Evolutionary conservation across 92 coral and sea anemone species (phyloP), one percentile per base, ranked within the genome.

Genomic region (Desmophyllum pertusum): DNA sequence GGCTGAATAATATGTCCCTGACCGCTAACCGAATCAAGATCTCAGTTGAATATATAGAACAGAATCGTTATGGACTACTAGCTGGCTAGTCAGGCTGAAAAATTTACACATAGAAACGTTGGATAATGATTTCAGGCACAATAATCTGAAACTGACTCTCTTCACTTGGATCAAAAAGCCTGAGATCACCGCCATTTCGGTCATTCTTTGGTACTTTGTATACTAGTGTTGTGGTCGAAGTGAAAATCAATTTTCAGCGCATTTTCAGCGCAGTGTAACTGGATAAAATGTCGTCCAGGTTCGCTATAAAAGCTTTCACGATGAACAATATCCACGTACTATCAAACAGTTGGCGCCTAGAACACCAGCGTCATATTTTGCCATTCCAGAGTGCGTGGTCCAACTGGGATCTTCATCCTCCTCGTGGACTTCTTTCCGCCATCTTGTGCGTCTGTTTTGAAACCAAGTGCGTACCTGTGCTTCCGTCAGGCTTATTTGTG

Each of bases 381-480:
- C 30, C 13, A 66, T 52, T 23, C 82, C 80, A 39, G 70, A 37
- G 77, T 68, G 85, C 9, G 84, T 77, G 75, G 50, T 87, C 91
- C 94, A 88, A 41, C 73, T 81, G 41, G 88, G 80, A 9, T 82
- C 86, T 5, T 87, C 92, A 10, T 83, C 91, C 29, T 86, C 94
- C 38, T 89, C 92, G 45, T 91, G 98, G 6, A 85, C 89, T 66
- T 94, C 98, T 53, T 94, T 94, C 71, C 98, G 81, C 98, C 98
- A 94, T 89, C 98, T 87, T 82, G 98, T 94, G 29, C 98, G 86
- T 41, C 98, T 83, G 77, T 94, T 94, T 76, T 94, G 98, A 72
- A 94, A 94, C 98, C 98, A 94, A 0, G 98, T 94, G 30, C 98
- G 83, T 6, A 94, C 98, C 65, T 94, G 98, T 3, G 98, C 98